These are phyloP conservation scores for Nymphalis urticae DNA, from an alignment of 2,888 invertebrate species.

Conservation along the genomic window DNA sequence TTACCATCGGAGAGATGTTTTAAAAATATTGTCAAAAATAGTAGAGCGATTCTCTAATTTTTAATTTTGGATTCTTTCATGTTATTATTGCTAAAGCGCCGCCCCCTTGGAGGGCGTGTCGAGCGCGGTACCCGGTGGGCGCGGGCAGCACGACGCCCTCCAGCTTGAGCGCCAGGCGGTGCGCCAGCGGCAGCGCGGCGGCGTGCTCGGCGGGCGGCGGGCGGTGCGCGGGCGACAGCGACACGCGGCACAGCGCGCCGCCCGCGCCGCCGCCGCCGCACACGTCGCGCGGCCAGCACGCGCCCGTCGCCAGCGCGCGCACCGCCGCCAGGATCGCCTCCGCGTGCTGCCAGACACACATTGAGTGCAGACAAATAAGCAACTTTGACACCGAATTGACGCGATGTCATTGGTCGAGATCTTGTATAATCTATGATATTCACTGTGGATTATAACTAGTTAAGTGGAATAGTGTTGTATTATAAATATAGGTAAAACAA, in stretches of 20 bases:
- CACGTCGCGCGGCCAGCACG: constrained; percentile 88
- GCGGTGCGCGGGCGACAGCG: constrained; percentile 66
- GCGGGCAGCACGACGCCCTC: constrained; percentile 92
- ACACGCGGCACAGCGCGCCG: constrained; percentile 75
- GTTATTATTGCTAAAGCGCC: too few relatives aligned
- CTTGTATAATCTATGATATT: too few relatives aligned
- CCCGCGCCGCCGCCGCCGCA: constrained; percentile 92
- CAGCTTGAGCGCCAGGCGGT: constrained; percentile 94
- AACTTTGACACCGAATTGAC: too few relatives aligned
- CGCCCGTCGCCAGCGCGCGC: constrained; percentile 84
- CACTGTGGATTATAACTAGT: too few relatives aligned
- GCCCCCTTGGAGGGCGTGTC: background rate
- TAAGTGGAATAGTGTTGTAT: too few relatives aligned
- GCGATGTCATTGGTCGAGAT: too few relatives aligned
- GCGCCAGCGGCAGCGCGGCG: constrained; percentile 90
- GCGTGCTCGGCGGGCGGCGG: constrained; percentile 88
- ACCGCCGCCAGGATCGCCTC: constrained; percentile 62
- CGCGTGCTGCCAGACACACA: constrained; percentile 53
- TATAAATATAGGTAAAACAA: too few relatives aligned
- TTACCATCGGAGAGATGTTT: too few relatives aligned
- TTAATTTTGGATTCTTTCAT: too few relatives aligned
- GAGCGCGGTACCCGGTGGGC: constrained; percentile 48
- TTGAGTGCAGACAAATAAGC: too few relatives aligned
- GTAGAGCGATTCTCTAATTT: too few relatives aligned
- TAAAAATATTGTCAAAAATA: too few relatives aligned